These are phyloP conservation scores for Muscicapa adusta DNA, from an alignment of 2,113 vertebrate species.

Conservation along the genomic window DNA sequence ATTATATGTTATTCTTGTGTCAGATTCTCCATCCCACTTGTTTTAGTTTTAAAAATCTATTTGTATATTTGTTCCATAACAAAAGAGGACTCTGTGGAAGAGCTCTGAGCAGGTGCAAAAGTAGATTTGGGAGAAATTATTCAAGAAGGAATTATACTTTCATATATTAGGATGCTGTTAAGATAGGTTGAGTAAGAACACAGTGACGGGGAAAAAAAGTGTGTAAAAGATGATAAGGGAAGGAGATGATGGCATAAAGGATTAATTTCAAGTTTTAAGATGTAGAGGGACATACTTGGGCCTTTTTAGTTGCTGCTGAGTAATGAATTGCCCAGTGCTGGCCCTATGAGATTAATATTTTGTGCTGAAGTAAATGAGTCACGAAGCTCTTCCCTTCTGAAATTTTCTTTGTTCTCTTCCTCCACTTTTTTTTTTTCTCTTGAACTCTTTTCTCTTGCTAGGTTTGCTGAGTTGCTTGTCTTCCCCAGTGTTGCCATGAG, in stretches of 20 bases:
- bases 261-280: neutral
- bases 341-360: neutral
- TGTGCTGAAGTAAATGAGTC: neutral
- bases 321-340: neutral
- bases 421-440: neutral
- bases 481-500: neutral
- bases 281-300: neutral
- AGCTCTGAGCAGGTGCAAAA: neutral
- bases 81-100: neutral
- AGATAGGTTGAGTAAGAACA: neutral
- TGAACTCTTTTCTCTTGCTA: neutral
- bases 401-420: neutral
- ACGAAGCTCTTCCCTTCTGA: neutral
- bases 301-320: neutral
- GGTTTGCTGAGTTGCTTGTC: neutral
- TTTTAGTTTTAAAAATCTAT: neutral
- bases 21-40: neutral
- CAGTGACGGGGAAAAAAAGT: rapidly evolving
- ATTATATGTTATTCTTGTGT: neutral
- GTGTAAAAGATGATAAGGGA: neutral
- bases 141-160: neutral
- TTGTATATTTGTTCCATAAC: neutral
- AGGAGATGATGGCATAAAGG: neutral
- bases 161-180: neutral
- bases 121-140: neutral